phyloP scores from a whole-genome alignment of 2,888 invertebrate genomes.

The Nephrotoma flavescens region DNA sequence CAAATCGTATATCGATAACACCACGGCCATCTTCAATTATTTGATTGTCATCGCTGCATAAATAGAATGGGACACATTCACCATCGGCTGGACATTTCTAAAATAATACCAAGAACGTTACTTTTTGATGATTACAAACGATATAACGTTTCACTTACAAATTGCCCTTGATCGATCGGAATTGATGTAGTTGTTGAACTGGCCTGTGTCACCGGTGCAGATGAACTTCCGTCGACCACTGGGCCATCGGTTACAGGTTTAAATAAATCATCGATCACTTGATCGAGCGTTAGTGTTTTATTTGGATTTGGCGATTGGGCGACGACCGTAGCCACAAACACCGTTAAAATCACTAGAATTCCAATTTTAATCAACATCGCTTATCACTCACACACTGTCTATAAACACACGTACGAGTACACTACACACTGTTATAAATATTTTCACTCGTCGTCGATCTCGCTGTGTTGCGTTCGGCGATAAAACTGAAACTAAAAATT shows the following conservation, averaged over 20 bases:
- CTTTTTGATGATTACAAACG: no score
- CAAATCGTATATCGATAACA: constrained; percentile 60
- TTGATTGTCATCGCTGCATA: constrained; percentile 51
- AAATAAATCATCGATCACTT: neutral
- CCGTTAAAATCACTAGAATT: neutral
- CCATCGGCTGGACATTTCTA: constrained; percentile 30
- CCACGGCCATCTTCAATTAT: constrained; percentile 57
- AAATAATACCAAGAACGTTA: neutral
- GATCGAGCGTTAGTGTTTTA: neutral
- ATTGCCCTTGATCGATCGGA: neutral
- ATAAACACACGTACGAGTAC: neutral
- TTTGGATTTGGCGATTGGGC: neutral
- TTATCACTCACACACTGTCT: neutral
- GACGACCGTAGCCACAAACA: neutral
- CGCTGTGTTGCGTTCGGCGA: neutral
- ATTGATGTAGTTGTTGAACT: neutral
- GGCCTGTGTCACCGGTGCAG: neutral
- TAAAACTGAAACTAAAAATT: neutral
- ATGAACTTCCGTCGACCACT: neutral
- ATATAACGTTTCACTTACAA: neutral
- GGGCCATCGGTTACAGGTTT: neutral
- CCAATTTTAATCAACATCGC: neutral
- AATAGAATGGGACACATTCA: constrained; percentile 63
- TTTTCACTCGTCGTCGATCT: neutral
- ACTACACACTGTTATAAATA: neutral